phyloP scores from a whole-genome alignment of 2,888 invertebrate genomes.

The Zootermopsis nevadensis region DNA sequence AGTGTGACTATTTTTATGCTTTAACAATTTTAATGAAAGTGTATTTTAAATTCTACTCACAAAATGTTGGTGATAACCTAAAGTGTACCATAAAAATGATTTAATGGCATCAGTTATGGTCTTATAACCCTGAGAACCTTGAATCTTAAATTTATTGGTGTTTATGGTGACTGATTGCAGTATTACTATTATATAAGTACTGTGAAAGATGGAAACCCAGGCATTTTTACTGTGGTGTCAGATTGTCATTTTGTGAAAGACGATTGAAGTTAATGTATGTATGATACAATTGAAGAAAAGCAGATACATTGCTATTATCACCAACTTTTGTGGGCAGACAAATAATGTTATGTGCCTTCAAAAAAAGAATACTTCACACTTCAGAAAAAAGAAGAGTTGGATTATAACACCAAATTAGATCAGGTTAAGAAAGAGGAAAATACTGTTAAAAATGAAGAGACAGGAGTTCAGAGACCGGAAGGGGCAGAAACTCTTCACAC shows the following conservation, averaged over 20 bases:
- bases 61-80: no score
- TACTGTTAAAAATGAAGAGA: background rate
- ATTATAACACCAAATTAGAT: background rate
- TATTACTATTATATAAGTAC: no score
- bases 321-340: background rate
- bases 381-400: constrained; percentile 17
- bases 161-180: no score
- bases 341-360: background rate
- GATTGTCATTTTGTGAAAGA: background rate
- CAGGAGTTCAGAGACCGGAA: background rate
- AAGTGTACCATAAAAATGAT: no score
- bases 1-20: no score
- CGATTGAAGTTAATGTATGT: background rate
- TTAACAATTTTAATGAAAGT: no score
- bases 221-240: no score
- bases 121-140: no score
- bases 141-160: no score
- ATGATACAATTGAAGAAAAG: background rate
- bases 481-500: background rate
- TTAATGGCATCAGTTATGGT: no score
- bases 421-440: background rate
- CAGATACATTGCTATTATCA: background rate
- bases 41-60: no score
- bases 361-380: background rate
- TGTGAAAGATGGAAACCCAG: no score